Evolutionary conservation across 2,888 invertebrate genomes (phyloP).

Genomic region (Tenodera sinensis): DNA sequence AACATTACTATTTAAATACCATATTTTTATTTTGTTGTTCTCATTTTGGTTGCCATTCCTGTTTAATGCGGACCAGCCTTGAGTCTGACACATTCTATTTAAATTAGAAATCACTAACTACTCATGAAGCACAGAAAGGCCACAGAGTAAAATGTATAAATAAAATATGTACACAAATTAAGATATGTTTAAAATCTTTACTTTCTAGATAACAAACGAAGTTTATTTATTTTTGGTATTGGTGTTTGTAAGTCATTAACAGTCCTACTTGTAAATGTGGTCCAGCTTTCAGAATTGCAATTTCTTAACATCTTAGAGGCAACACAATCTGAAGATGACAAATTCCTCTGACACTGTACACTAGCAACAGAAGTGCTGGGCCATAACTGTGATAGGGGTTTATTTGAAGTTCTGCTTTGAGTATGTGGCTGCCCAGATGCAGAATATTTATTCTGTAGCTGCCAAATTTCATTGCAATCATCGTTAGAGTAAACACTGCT

Average conservation of each 20-base stretch:
- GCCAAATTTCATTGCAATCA: no score
- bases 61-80: no score
- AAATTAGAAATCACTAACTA: no score
- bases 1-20: no score
- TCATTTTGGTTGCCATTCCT: no score
- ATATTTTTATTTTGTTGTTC: no score
- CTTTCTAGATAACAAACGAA: not conserved
- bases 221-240: not conserved
- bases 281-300: not conserved
- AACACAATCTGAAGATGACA: not conserved
- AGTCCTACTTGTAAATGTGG: not conserved
- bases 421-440: not conserved
- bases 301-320: not conserved
- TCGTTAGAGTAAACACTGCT: no score
- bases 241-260: not conserved
- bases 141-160: no score
- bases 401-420: not conserved
- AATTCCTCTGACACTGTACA: not conserved
- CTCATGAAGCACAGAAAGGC: no score
- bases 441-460: not conserved
- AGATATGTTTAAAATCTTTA: not conserved
- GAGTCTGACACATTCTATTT: no score
- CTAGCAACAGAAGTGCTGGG: not conserved
- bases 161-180: no score
- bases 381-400: not conserved